phyloP scores from a whole-genome alignment of 2,888 invertebrate genomes.

The Polia nebulosa region DNA sequence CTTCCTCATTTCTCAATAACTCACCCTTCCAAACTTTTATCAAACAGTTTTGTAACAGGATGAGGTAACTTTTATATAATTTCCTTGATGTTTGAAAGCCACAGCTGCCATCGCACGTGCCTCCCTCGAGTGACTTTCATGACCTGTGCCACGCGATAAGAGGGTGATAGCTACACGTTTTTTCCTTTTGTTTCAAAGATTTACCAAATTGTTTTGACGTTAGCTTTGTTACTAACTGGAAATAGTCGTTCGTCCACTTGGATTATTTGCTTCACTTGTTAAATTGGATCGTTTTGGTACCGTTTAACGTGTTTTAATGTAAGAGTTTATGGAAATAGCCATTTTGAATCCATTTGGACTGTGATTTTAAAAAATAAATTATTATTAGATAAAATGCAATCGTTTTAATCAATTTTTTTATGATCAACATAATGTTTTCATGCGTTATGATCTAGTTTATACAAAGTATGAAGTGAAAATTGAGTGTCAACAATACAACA shows the following conservation, averaged over 20 bases:
- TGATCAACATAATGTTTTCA: neutral
- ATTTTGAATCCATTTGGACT: too few relatives aligned
- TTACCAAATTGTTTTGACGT: constrained; percentile 10
- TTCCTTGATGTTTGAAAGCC: constrained; percentile 19
- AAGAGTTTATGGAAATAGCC: neutral
- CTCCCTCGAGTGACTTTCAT: constrained; percentile 55
- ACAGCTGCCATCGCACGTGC: constrained; percentile 25
- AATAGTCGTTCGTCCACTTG: neutral
- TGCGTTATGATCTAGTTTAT: constrained; percentile 10
- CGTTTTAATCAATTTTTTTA: too few relatives aligned
- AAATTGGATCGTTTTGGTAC: neutral
- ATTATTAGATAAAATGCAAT: neutral
- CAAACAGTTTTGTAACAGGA: neutral
- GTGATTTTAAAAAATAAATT: neutral
- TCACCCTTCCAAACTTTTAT: too few relatives aligned
- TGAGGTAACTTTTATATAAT: neutral
- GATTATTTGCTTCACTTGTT: neutral
- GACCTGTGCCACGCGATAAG: constrained; percentile 48
- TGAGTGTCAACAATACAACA: constrained; percentile 4
- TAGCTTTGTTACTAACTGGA: neutral
- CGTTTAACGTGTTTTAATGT: neutral
- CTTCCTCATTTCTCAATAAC: neutral
- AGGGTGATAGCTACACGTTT: constrained; percentile 15
- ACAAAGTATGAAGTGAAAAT: neutral
- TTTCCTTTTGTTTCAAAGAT: constrained; percentile 24